phyloP scores from a whole-genome alignment of 2,888 invertebrate genomes.

The Candidula unifasciata region DNA sequence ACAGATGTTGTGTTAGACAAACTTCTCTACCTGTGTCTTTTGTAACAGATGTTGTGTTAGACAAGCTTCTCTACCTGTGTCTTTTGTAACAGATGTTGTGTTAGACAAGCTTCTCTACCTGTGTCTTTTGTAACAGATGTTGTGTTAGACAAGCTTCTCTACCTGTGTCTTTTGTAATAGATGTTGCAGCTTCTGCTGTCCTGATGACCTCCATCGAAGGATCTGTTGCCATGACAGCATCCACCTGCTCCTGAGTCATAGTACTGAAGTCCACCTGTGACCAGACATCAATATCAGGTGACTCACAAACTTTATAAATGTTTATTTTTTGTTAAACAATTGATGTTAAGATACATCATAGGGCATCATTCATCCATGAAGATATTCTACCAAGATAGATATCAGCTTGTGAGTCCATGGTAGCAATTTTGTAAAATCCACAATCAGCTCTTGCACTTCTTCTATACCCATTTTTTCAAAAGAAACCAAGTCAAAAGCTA shows the following conservation, averaged over 20 bases:
- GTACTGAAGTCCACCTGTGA: conserved; percentile 71
- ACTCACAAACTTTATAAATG: background rate
- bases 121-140: conserved; percentile 67
- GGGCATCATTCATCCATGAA: no score
- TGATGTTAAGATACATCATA: no score
- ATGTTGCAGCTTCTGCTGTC: conserved; percentile 68
- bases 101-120: conserved; percentile 56
- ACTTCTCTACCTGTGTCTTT: conserved; percentile 67
- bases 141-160: conserved; percentile 1
- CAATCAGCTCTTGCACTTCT: no score
- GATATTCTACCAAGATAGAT: no score
- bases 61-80: conserved; percentile 62
- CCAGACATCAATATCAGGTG: background rate
- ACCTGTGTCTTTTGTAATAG: conserved; percentile 72
- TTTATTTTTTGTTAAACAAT: no score
- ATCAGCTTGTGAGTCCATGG: no score
- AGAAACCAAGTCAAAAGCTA: no score
- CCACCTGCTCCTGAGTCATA: conserved; percentile 65
- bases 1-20: conserved; percentile 60
- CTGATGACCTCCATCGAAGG: conserved; percentile 60
- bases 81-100: conserved; percentile 68
- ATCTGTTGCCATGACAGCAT: conserved; percentile 66
- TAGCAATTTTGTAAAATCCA: no score
- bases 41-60: conserved; percentile 63
- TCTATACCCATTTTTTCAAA: no score